Evolutionary conservation across 2,888 invertebrate genomes (phyloP).

Genomic region (Eretmocerus hayati): DNA sequence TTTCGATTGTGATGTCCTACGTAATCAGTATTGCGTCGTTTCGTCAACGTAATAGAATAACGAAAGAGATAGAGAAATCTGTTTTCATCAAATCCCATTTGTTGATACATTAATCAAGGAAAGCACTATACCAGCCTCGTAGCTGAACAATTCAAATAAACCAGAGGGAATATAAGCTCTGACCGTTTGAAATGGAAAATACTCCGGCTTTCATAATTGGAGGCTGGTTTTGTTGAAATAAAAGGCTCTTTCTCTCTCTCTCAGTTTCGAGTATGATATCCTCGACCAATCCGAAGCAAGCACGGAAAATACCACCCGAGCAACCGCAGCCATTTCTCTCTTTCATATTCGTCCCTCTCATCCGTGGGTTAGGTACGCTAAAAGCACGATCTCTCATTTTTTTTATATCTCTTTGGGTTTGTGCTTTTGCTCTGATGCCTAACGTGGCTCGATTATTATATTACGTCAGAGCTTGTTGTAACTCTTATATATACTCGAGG

Average conservation of each 20-base stretch:
- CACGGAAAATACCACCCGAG: background rate
- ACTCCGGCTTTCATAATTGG: too few relatives aligned
- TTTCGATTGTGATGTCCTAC: too few relatives aligned
- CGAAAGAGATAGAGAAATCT: too few relatives aligned
- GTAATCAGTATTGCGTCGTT: too few relatives aligned
- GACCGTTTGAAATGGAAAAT: too few relatives aligned
- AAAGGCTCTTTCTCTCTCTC: too few relatives aligned
- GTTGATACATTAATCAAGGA: too few relatives aligned
- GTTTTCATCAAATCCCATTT: too few relatives aligned
- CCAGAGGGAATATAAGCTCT: slow-evolving; percentile 3
- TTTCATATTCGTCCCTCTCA: background rate
- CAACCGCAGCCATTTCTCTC: slow-evolving; percentile 1
- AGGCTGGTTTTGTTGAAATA: too few relatives aligned
- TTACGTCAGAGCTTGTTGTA: background rate
- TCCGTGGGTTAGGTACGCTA: background rate
- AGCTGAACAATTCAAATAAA: slow-evolving; percentile 2
- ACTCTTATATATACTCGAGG: background rate
- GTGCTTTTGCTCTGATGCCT: background rate
- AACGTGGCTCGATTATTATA: background rate
- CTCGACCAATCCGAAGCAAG: slow-evolving; percentile 3
- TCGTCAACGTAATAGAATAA: too few relatives aligned
- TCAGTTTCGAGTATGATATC: too few relatives aligned
- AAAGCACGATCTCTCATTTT: background rate
- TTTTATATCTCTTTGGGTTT: background rate
- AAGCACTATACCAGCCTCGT: background rate